Evolutionary conservation across 2,888 invertebrate species (phyloP), one percentile per base, ranked within the genome.

Genomic region (Melikaiella ostensackeni): DNA sequence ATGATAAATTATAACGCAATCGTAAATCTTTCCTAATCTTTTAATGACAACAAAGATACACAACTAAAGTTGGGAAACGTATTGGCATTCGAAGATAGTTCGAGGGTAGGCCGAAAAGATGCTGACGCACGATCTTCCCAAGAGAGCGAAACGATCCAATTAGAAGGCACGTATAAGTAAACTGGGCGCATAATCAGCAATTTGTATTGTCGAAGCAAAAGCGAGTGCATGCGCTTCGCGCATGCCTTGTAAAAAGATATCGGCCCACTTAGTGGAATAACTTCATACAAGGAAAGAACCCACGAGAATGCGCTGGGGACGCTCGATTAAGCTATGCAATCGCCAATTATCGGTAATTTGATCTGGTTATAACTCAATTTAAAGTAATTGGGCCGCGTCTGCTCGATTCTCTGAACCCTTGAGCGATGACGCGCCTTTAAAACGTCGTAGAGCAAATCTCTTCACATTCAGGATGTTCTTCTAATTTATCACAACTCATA

Each of bases 281-380:
- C 84, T 85, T 84, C 80, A 84, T 85, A 83, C 81, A 74, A 74
- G 79, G 59, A 77, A 77, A 61, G 79, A 76, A 38, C 57, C 46
- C 75, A 55, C 46, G 57, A 55, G 76, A 59, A 59, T 74, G 0
- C 38, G 16, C 35, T 74, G 74, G 62, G 82, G 82, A 82, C 81
- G 80, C 76, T 82, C 84, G 86, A 89, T 89, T 86, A 84, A 88
- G 87, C 86, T 86, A 85, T 84, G 88, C 87, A 83, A 87, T 88
- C 85, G 86, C 85, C 88, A 89, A 89, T 89, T 89, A 89, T 88
- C 87, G 87, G 86, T 86, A 89, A 89, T 89, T 88, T 86, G 85
- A 88, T 87, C 86, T 86, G 87, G 88, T 89, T 89, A 88, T 89
- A 89, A 89, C 89, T 89, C 89, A 89, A 89, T 89, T 89, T 85